These are phyloP conservation scores for Bambusicola thoracicus DNA, from an alignment of 2,113 vertebrate species.

Conservation along the genomic window DNA sequence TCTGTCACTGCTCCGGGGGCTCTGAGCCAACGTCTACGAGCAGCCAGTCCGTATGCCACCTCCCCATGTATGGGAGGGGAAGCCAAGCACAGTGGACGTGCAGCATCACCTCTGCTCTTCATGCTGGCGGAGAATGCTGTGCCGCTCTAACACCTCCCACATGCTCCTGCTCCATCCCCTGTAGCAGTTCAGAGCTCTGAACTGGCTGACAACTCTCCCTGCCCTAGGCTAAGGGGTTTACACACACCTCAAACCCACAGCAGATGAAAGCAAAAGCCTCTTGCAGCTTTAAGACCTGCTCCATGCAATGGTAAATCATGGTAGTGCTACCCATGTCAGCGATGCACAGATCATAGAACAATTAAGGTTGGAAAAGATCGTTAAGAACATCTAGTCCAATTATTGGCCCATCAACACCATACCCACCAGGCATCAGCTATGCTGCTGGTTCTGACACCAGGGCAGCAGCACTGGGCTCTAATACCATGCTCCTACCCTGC, in stretches of 20 bases:
- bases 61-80: background rate
- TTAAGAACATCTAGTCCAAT: no score
- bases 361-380: no score
- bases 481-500: background rate
- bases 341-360: no score
- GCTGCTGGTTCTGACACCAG: background rate
- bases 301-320: accelerated
- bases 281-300: background rate
- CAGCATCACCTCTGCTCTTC: background rate
- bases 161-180: background rate
- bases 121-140: background rate
- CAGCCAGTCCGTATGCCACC: accelerated
- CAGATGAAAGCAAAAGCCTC: background rate
- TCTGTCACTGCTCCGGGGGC: accelerated
- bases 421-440: background rate
- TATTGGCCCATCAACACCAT: no score
- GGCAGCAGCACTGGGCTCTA: background rate
- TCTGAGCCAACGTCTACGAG: accelerated
- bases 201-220: background rate
- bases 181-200: background rate
- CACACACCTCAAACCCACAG: background rate
- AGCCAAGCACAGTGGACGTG: background rate
- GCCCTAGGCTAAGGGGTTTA: background rate
- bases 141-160: accelerated
- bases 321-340: background rate